These are phyloP conservation scores for Podarcis lilfordi DNA, from an alignment of 2,797 vertebrate species.

Conservation along the genomic window DNA sequence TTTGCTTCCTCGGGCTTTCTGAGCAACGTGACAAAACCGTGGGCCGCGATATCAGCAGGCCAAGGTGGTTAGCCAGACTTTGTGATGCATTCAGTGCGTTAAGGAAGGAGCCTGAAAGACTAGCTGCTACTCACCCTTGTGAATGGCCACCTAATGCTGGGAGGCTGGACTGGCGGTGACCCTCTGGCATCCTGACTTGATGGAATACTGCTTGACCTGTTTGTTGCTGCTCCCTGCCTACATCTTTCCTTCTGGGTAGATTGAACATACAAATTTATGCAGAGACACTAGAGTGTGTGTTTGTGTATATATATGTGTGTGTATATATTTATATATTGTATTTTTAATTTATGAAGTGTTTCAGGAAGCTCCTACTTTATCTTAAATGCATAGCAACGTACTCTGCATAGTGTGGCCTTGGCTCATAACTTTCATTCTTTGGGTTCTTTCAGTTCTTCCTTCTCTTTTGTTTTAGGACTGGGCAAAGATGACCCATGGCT, in stretches of 20 bases:
- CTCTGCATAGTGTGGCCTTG: slow-evolving; percentile 34
- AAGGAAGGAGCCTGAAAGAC: slow-evolving; percentile 45
- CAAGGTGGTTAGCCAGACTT: slow-evolving; percentile 49
- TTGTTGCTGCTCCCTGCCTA: slow-evolving; percentile 41
- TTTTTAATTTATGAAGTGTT: slow-evolving; percentile 77
- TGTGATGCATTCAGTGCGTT: slow-evolving; percentile 30
- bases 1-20: slow-evolving; percentile 36
- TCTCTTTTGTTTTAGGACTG: slow-evolving; percentile 29
- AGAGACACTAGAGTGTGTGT: slow-evolving; percentile 1
- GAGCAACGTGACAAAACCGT: slow-evolving; percentile 25
- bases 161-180: slow-evolving; percentile 30
- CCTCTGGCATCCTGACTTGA: background rate
- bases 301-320: slow-evolving; percentile 39
- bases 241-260: slow-evolving; percentile 63
- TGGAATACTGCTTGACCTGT: slow-evolving; percentile 35
- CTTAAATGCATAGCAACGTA: slow-evolving; percentile 49
- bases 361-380: slow-evolving; percentile 57
- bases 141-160: slow-evolving; percentile 22
- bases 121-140: slow-evolving; percentile 26
- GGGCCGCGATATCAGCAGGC: slow-evolving; percentile 29
- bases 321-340: slow-evolving; percentile 63
- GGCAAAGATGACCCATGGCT: background rate
- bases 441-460: slow-evolving; percentile 26
- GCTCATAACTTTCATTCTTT: slow-evolving; percentile 6
- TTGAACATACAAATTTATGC: slow-evolving; percentile 68